Evolutionary conservation across 2,113 vertebrate genomes (phyloP), one percentile per base, ranked within the genome.

Genomic region (Sebastes schlegelii): DNA sequence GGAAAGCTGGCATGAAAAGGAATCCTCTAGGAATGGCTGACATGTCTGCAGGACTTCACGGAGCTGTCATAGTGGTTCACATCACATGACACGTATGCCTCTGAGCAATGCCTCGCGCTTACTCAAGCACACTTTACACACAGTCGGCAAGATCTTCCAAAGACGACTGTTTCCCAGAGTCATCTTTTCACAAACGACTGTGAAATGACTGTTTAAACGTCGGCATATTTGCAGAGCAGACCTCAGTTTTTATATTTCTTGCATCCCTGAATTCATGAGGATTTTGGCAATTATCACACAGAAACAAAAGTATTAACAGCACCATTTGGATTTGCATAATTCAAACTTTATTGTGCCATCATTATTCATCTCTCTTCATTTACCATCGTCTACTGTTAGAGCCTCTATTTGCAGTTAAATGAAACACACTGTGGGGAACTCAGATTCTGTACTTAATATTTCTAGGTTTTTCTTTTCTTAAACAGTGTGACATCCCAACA

Each of bases 1-100:
- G 67, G 80, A 14, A 74, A 61, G 69, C 74, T 88, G 90, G 87
- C 83, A 51, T 89, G 84, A 63, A 90, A 82, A 86, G 80, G 83
- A 65, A 52, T 84, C 84, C 73, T 91, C 72, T 21, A 87, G 89
- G 87, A 90, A 86, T 40, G 72, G 13, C 75, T 55, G 75, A 58
- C 80, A 19, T 49, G 75, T 80, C 78, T 45, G 60, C 52, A 6
- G 52, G 82, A 77, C 81, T 79, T 86, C 64, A 54, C 40, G 1
- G 74, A 63, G 77, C 65, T 80, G 79, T 84, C 80, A 43, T 0
- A 46, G 65, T 16, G 14, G 67, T 16, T 89, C 55, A 51, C 17
- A 0, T 89, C 79, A 72, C 71, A 84, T 61, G 79, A 77, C 52
- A 21, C 63, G 26, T 7, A 5, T 1, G 55, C 64, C 55, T 61